Evolutionary conservation across 2,797 vertebrate genomes (phyloP).

Genomic region (Microcaecilia unicolor): DNA sequence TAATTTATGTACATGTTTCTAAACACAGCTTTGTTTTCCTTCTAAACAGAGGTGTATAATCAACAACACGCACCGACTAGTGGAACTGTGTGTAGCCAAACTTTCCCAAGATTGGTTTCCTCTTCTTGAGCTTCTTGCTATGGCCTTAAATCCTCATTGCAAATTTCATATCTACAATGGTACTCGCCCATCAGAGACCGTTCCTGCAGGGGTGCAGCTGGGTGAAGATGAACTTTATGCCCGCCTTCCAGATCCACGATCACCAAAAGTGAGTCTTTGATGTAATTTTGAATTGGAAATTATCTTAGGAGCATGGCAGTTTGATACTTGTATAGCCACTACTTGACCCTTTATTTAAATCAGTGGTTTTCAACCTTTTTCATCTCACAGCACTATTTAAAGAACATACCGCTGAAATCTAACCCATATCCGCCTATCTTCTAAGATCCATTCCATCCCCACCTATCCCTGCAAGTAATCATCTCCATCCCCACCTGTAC

Average conservation of each 20-base stretch:
- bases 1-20: no score
- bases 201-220: conserved; percentile 89
- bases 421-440: no score
- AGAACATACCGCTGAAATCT: no score
- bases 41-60: conserved; percentile 89
- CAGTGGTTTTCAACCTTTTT: no score
- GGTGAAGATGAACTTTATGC: conserved; percentile 95
- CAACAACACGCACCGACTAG: conserved; percentile 96
- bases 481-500: no score
- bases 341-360: no score
- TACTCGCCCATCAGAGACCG: conserved; percentile 94
- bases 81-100: conserved; percentile 98
- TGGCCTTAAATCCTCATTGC: conserved; percentile 99
- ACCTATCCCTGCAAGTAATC: no score
- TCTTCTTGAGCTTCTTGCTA: conserved; percentile 96
- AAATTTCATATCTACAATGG: conserved; percentile 99
- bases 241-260: conserved; percentile 93
- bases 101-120: conserved; percentile 99
- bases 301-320: no score
- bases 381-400: no score
- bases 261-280: conserved; percentile 80
- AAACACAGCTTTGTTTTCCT: conserved; percentile 2
- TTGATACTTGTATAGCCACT: no score
- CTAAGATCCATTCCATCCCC: no score
- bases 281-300: no score